Base-by-base conservation (phyloP, 2,797 vertebrate species). In the Megaceryle alcyon region DNA sequence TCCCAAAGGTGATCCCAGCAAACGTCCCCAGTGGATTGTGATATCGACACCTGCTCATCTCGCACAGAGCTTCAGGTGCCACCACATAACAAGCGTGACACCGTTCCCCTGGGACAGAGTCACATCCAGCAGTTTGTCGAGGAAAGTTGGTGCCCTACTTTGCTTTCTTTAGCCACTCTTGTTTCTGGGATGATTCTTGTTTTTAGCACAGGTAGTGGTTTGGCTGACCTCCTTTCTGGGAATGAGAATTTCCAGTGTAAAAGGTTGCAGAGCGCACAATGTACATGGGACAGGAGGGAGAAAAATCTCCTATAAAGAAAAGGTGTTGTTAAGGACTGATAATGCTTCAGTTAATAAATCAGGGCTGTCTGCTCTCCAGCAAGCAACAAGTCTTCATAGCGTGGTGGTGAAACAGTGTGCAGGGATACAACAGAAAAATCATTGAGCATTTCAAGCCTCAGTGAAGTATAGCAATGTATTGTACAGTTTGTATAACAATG, bases 101-200 rank as follows among this genome's bases (percentile, higher is more conserved):
- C 73, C 1, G 0, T 39, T 83, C 85, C 65, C 61, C 46, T 10
- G 73, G 77, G 92, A 82, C 63, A 71, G 10, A 18, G 44, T 12
- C 25, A n/a, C 54, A 43, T 59, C 29, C 85, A 82, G 54, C 57
- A 39, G 23, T 28, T 49, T 0, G 0, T 10, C 66, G 25, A 43
- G 35, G 19, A 84, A 66, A 28, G 46, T 3, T 41, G 46, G 68
- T 75, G 91, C 33, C 95, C 92, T 81, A 51, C 70, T 95, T 86
- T 54, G 54, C 33, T 72, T 78, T n/a, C 63, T 51, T 84, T 70
- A 66, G 70, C 49, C 3, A 3, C 44, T 29, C 61, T 0, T 0
- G 0, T 71, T 83, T 86, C 80, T 79, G 54, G 63, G 39, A 35
- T 63, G 43, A 39, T 63, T 56, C 31, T 57, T 65, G 48, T 75